Base-by-base conservation (phyloP, 1,140 invertebrate species). In the Kradibia gibbosae region DNA sequence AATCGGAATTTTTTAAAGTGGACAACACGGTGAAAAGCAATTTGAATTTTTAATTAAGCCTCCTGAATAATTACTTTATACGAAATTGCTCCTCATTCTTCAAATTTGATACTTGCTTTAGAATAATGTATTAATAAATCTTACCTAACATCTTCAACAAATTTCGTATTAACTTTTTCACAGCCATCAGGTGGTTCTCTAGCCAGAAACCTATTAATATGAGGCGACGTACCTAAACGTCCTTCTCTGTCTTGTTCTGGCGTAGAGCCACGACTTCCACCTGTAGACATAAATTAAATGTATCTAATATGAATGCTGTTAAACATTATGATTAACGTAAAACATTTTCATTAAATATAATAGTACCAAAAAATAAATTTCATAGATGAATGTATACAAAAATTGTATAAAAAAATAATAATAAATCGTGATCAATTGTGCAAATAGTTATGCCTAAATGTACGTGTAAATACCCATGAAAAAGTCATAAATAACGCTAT, bases 141-240 rank as follows among this genome's bases (percentile, higher is more conserved):
- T 88, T 90, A 94, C 93, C 93, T 93, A 87, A 89, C 89, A 90
- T 94, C 93, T 87, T 94, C 93, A 84, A 92, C 91, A 87, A 93
- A 93, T 91, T 95, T 95, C 77, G 94, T 88, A 88, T 94, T 93
- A 85, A 94, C 93, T 91, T 95, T 95, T 92, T 97, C 96, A 93
- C 96, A 97, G 87, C 96, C 96, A 93, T 97, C 96, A 36, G 96
- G 96, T 78, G 96, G 96, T 91, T 96, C 95, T 82, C 96, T 92
- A 48, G 96, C 95, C 85, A 97, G 92, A 90, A 96, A 97, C 88
- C 94, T 94, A 88, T 96, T 96, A 88, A 96, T 96, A 87, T 95
- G 95, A 67, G 96, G 96, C 83, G 96, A 96, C 81, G 95, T 95
- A 28, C 95, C 95, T 70, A 90, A 87, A 84, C 91, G 90, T 84